Percentiles rank a stretch among this genome's conserved stretches.
Evolutionary conservation across 1,140 invertebrate species (phyloP).

Genomic region (Neodiprion fabricii): DNA sequence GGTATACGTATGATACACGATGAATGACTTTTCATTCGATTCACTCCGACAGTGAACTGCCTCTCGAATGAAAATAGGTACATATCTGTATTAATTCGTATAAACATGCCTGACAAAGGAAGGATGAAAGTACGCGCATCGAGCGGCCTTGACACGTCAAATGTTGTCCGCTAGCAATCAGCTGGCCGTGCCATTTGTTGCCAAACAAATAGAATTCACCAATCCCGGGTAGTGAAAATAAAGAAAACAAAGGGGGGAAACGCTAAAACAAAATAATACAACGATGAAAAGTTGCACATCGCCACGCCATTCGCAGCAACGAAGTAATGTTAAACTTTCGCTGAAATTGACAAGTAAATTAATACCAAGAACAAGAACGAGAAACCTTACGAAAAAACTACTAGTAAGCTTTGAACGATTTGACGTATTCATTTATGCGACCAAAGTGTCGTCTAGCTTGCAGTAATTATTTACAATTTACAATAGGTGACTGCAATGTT

Average conservation of each 20-base stretch:
- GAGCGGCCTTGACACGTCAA: not conserved
- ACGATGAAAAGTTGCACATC: slow-evolving; percentile 1
- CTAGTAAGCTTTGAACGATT: no score
- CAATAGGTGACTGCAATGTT: no score
- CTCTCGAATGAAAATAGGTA: no score
- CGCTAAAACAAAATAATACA: not conserved
- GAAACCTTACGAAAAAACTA: no score
- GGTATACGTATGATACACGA: no score
- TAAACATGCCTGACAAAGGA: no score
- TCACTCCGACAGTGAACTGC: no score
- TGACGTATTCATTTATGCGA: no score
- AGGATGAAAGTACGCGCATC: not conserved
- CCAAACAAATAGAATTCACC: not conserved
- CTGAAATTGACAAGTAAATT: not conserved
- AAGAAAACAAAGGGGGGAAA: not conserved
- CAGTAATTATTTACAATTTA: no score
- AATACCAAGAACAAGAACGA: not conserved
- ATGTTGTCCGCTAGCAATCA: not conserved
- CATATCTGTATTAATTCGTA: no score
- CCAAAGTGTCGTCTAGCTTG: no score
- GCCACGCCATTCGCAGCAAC: not conserved
- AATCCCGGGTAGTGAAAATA: not conserved
- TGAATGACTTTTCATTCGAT: no score
- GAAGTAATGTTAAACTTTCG: not conserved
- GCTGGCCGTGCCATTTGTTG: not conserved